These are phyloP conservation scores for Artemisiospiza belli DNA, from an alignment of 2,113 vertebrate species.

Conservation along the genomic window DNA sequence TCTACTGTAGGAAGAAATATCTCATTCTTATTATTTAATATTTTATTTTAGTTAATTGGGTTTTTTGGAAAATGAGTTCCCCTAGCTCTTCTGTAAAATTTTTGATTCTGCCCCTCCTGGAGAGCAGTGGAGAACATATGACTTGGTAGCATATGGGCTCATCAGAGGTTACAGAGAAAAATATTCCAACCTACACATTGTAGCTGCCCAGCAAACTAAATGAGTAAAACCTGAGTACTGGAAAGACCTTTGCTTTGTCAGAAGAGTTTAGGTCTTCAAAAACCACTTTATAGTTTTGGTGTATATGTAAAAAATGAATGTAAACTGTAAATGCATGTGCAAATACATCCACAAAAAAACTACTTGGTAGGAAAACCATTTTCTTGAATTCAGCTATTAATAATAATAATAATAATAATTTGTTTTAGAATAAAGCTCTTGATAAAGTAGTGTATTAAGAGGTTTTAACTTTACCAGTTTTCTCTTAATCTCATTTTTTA, in stretches of 20 bases:
- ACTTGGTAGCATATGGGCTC: not conserved
- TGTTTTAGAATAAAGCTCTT: not conserved
- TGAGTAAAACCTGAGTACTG: not conserved
- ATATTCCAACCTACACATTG: not conserved
- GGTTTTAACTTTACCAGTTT: not conserved
- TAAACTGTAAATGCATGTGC: not conserved
- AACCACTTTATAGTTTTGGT: not conserved
- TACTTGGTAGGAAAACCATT: not conserved
- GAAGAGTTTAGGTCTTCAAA: not conserved
- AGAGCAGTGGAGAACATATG: not conserved
- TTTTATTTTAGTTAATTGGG: not conserved
- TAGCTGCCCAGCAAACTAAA: not conserved
- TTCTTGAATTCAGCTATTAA: not conserved
- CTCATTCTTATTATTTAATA: not conserved
- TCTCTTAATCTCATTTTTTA: not conserved
- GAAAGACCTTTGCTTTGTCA: not conserved
- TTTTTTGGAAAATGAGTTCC: not conserved
- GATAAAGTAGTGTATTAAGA: not conserved
- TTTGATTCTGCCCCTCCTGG: not conserved
- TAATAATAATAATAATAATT: not conserved
- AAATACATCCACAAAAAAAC: not conserved
- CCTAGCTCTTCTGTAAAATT: not conserved
- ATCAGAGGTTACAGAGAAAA: not conserved
- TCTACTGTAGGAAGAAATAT: not conserved
- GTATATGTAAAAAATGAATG: rapidly evolving